Evolutionary conservation across 2,888 invertebrate genomes (phyloP), one percentile per base, ranked within the genome.

Genomic region (Itoplectis maculator): DNA sequence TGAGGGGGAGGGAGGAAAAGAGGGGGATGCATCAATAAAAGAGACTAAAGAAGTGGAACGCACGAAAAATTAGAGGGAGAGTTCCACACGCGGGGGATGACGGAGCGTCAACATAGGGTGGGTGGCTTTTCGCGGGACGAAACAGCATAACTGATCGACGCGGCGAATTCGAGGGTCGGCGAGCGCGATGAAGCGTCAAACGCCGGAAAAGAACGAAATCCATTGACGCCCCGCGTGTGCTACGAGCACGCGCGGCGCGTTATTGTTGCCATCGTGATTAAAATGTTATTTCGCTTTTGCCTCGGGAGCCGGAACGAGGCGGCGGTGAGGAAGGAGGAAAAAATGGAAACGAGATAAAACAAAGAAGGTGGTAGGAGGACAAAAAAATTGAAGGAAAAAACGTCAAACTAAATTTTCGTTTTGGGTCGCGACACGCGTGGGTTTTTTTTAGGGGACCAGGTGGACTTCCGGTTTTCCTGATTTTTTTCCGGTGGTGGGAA

Each of bases 211-310:
- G 42, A 72, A 79, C 29, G 45, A 61, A 75, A 75, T 82, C 72
- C 79, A 79, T 82, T 79, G 79, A 78, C 29, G 68, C 72, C 49
- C 56, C 63, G 73, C 9, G 23, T 5, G 29, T n/a, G n/a, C n/a
- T n/a, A n/a, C n/a, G n/a, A n/a, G n/a, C n/a, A n/a, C n/a, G n/a
- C n/a, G n/a, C n/a, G n/a, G n/a, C n/a, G 76, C 63, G 65, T 73
- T 37, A 77, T 83, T 80, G 77, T 83, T 77, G 29, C 77, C 79
- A 63, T 74, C 73, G 73, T 73, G 76, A 83, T 83, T 77, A 77
- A 83, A 83, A 83, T 80, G 80, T 74, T 76, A 69, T 77, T 40
- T 45, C 63, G 59, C 47, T 69, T 47, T 81, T 76, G 13, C 23
- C 59, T 70, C 23, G 56, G 11, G 11, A 11, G 7, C 69, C 45